Percentiles rank a stretch among this genome's conserved stretches.
Conservation (phyloP, 2,113 vertebrate species). For the Sturnira hondurensis region DNA sequence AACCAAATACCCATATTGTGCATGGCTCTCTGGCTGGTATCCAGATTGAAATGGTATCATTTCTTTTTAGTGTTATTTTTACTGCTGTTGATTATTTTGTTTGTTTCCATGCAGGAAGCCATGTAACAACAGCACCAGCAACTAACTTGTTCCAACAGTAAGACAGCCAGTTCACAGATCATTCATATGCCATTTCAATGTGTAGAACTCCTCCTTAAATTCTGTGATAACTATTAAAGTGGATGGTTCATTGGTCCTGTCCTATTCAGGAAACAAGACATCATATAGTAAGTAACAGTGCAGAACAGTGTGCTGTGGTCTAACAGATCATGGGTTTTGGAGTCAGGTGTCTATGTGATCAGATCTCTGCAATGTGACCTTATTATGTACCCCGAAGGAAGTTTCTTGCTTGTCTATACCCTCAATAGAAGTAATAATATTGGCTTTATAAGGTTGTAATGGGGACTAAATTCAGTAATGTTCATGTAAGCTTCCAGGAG, state of each 20-base stretch:
- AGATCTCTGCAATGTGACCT: background rate
- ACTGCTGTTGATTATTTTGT: background rate
- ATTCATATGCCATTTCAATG: background rate
- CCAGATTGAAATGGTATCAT: background rate
- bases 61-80: background rate
- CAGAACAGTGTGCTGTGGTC: background rate
- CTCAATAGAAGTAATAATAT: background rate
- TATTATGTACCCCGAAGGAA: background rate
- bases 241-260: background rate
- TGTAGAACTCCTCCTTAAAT: background rate
- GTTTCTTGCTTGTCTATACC: background rate
- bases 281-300: background rate
- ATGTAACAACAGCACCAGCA: background rate
- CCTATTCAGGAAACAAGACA: background rate
- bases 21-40: background rate
- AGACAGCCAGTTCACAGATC: background rate
- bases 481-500: background rate
- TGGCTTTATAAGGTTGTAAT: background rate
- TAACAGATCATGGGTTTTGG: background rate
- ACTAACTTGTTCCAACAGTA: background rate
- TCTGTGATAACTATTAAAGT: constrained; percentile 14
- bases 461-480: background rate
- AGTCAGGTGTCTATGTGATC: background rate
- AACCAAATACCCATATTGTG: background rate
- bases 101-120: background rate